Evolutionary conservation across 2,113 vertebrate genomes (phyloP), one percentile per base, ranked within the genome.

Genomic region (Microcebus tavaratra): DNA sequence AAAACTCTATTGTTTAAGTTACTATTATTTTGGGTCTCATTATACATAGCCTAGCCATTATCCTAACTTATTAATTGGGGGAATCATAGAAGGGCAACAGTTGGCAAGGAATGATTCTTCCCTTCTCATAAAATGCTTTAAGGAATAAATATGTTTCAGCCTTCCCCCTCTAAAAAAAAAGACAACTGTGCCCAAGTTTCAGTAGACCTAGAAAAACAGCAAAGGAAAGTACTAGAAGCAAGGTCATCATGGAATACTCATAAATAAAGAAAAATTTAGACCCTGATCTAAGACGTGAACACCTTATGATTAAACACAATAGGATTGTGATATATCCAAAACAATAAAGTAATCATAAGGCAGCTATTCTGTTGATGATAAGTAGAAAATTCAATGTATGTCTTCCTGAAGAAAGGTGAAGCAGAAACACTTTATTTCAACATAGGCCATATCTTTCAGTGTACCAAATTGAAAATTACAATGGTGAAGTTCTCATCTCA

Each of bases 251-350:
- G 39, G 42, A 82, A 39, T 2, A 15, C 8, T n/a, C 17, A 61
- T 18, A 88, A 91, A 81, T n/a, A 75, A 75, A 95, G 20, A 92
- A 55, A 59, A 36, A 65, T 53, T 42, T 83, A 96, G 89, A 79
- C 2, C 4, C 31, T 76, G 2, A 75, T 55, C 39, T 86, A 78
- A 75, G 14, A 4, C 17, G 0, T 72, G 15, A 90, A 95, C 0
- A 55, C 0, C 20, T 85, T 29, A 5, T 88, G 3, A 82, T 42
- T 72, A 83, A n/a, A 50, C 45, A n/a, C 3, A 86, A 84, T 39
- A 92, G 1, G 0, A 67, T 6, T 75, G 8, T 88, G 20, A 73
- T 59, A 39, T 42, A 82, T 85, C 3, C 72, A 76, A 90, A 92
- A 55, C 8, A 8, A 63, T 67, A 53, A 92, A 89, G 13, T 82